Evolutionary conservation across 2,888 invertebrate species (phyloP), one percentile per base, ranked within the genome.

Genomic region (Cerceris ruficornis): DNA sequence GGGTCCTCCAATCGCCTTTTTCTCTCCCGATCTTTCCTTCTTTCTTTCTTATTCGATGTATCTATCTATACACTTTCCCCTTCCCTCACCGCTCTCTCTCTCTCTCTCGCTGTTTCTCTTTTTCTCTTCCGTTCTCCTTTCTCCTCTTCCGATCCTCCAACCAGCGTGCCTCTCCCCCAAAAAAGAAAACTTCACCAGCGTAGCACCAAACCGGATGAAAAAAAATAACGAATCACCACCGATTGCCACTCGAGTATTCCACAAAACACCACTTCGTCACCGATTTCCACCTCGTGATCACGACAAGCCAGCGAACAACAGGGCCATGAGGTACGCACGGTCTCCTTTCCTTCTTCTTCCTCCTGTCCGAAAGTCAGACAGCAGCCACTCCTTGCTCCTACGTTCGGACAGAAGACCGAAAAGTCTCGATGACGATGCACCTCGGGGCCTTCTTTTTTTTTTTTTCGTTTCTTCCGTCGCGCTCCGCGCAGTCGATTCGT

Each of bases 151-250:
- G 80, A 84, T 72, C 78, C 81, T 84, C 81, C 83, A 73, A 61
- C 78, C 81, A 83, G 83, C 84, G 83, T 83, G 84, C 83, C 81
- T 83, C 84, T 81, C 81, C 83, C 83, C 84, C 83, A 70, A 81
- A 79, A 84, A 84, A 76, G 74, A 83, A 83, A 79, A 80, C 69
- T 69, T 28, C 28, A 28, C 50, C 69, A 67, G 67, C 74, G 74
- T 74, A 74, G 79, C 80, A 74, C 80, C 70, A 67, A 78, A 80
- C 67, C 70, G n/a, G 13, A 64, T 70, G 42, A 68, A 70, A 75
- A 74, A 74, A 70, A 79, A 82, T 52, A 75, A 74, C 66, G 14
- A 69, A 69, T 46, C 66, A 80, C 76, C 73, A 73, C 73, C 72
- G 73, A 79, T 84, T 76, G 82, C 84, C 81, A 81, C 76, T 84